Evolutionary conservation across 2,797 vertebrate species (phyloP), one percentile per base, ranked within the genome.

Genomic region (Gadopsis marmoratus): DNA sequence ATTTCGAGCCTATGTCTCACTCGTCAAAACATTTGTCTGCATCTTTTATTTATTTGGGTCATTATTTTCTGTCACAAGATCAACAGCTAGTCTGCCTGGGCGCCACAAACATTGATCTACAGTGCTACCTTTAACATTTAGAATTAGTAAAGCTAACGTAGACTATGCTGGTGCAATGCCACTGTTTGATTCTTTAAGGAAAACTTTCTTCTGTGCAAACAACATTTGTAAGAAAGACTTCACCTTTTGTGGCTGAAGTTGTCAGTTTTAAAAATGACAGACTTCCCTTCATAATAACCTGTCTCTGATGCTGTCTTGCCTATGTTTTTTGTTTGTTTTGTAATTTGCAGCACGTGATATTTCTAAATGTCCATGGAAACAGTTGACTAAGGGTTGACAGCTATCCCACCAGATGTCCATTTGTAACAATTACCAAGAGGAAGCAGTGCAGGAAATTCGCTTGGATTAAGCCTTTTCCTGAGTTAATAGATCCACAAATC

Each of bases 281-380:
- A 23, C 14, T 51, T 73, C 26, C 5, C 12, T 33, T 71, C 8
- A 3, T 33, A 61, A 14, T 6, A 53, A 47, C 9, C 21, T 1
- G 4, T 50, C 64, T 29, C 56, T 82, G 1, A 86, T 29, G 4
- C 23, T 51, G 7, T 41, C 17, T 70, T 79, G 31, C 13, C 26
- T 48, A 3, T 72, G 13, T 63, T 33, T 65, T 74, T 53, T 26
- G 26, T 26, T 56, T 61, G 14, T 87, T 86, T 79, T 72, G 39
- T 50, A 26, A 26, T 84, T 90, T 89, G 53, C 92, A 95, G 93
- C 88, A 94, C 92, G 93, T 91, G 74, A 94, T 94, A 87, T 93
- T 92, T 74, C 86, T 86, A 91, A 91, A 91, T 83, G 81, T 85
- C 82, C 77, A 87, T 58, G 84, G 91, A 83, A 82, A 86, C 75